phyloP scores from a whole-genome alignment of 2,797 vertebrate genomes.

The Rhadinocentrus ornatus region DNA sequence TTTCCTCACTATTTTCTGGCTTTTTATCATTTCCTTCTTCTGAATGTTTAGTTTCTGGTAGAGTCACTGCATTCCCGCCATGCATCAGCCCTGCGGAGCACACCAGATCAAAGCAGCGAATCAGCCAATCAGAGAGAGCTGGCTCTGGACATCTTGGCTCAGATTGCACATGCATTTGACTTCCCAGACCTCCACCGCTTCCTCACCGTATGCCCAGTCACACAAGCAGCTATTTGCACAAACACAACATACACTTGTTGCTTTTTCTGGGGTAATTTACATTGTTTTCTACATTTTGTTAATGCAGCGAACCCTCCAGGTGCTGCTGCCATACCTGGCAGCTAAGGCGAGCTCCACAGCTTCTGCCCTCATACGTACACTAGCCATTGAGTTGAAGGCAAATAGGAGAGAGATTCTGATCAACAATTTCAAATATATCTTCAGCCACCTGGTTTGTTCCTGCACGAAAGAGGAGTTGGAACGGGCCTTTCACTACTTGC shows the following conservation, averaged over 20 bases:
- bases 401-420: constrained; percentile 96
- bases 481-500: constrained; percentile 93
- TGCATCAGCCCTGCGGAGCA: constrained; percentile 82
- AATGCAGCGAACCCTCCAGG: constrained; percentile 90
- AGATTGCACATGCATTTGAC: constrained; percentile 96
- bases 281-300: neutral
- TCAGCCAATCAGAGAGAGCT: constrained; percentile 91
- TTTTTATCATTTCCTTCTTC: neutral
- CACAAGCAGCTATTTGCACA: neutral
- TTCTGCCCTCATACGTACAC: constrained; percentile 91
- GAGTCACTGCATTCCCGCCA: constrained; percentile 95
- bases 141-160: constrained; percentile 92
- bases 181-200: constrained; percentile 97
- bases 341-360: constrained; percentile 94
- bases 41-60: constrained; percentile 89
- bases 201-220: constrained; percentile 84
- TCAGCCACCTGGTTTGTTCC: constrained; percentile 97
- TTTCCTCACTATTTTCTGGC: neutral
- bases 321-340: constrained; percentile 94
- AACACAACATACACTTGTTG: neutral
- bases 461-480: constrained; percentile 97
- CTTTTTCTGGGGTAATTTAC: neutral
- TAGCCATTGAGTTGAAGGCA: constrained; percentile 95
- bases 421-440: constrained; percentile 99
- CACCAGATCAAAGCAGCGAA: constrained; percentile 85